Evolutionary conservation across 2,888 invertebrate species (phyloP).

Genomic region (Caenorhabditis wallacei): DNA sequence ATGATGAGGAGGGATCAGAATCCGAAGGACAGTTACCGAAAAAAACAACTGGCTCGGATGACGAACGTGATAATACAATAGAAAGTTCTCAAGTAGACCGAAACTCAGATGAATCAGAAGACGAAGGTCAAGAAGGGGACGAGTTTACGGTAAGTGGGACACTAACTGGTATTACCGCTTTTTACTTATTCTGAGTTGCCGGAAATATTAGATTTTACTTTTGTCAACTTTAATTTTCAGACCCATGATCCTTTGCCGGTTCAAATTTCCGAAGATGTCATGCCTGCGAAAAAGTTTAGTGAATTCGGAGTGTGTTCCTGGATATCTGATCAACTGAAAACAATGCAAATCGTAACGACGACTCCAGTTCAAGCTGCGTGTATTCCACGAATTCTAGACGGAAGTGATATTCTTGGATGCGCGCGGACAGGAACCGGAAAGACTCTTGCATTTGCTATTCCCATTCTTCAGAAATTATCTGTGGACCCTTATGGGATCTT

Average conservation of each 20-base stretch:
- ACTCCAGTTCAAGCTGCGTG: conserved; percentile 81
- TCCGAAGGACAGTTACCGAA: no score
- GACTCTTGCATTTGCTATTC: conserved; percentile 12
- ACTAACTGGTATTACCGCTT: no score
- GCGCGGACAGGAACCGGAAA: conserved; percentile 22
- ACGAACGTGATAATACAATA: not conserved
- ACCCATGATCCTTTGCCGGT: conserved; percentile 20
- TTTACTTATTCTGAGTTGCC: no score
- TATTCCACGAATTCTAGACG: conserved; percentile 84
- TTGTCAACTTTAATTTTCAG: not conserved
- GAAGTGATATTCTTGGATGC: conserved; percentile 91
- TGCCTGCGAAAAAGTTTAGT: conserved; percentile 66
- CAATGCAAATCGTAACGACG: conserved; percentile 75
- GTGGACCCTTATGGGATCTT: conserved; percentile 97
- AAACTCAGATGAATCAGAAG: conserved; percentile 47
- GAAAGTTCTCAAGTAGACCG: conserved; percentile 2
- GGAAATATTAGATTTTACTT: not conserved
- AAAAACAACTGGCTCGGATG: conserved; percentile 6
- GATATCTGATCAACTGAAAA: conserved; percentile 78
- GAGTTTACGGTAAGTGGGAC: conserved; percentile 31
- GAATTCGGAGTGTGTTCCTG: conserved; percentile 77
- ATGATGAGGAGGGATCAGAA: conserved; percentile 59
- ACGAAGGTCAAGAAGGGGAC: conserved; percentile 57
- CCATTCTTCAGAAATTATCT: conserved; percentile 85
- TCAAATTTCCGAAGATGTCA: conserved; percentile 51